Evolutionary conservation across 2,888 invertebrate genomes (phyloP), one percentile per base, ranked within the genome.

Genomic region (Melieria crassipennis): DNA sequence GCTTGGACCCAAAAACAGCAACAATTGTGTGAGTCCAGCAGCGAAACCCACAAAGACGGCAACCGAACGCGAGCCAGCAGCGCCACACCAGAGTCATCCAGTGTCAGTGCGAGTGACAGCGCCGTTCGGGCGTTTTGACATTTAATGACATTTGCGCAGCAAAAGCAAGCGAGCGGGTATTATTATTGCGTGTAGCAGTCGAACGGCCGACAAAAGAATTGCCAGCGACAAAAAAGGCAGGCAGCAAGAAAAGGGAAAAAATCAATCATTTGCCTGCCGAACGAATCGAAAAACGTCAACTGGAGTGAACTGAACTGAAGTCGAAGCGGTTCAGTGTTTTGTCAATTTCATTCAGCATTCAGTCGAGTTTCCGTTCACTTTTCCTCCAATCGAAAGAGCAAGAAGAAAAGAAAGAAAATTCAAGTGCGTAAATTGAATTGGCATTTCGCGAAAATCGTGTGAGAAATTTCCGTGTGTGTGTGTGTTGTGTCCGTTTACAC

Each of bases 81-180:
- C 30, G 30, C 30, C 30, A 30, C 30, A 30, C 30, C 30, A 30
- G 30, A 30, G 30, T 30, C 30, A 30, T 30, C 30, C 30, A 30
- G 30, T 30, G 30, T 30, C 30, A 30, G 42, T 43, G 67, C 48
- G n/a, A 60, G 48, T 48, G 63, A 9, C 43, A 63, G 58, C 46
- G 67, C 58, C 64, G 67, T 43, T 72, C 71, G 64, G 58, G 78
- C 79, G 78, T 69, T 52, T 69, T 69, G 69, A 69, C 69, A 69
- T 69, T 69, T 69, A 47, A 69, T 69, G 69, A 69, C 69, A 69
- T 69, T 63, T 69, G 67, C 69, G 69, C 69, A 69, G 69, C 66
- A 57, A 47, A 57, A 66, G 66, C 57, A 46, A 66, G 47, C 67
- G 66, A 43, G 30, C 60, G 66, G 58, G 48, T 42, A 66, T 66